Evolutionary conservation across 2,888 invertebrate species (phyloP).

Genomic region (Catocala fraxini): DNA sequence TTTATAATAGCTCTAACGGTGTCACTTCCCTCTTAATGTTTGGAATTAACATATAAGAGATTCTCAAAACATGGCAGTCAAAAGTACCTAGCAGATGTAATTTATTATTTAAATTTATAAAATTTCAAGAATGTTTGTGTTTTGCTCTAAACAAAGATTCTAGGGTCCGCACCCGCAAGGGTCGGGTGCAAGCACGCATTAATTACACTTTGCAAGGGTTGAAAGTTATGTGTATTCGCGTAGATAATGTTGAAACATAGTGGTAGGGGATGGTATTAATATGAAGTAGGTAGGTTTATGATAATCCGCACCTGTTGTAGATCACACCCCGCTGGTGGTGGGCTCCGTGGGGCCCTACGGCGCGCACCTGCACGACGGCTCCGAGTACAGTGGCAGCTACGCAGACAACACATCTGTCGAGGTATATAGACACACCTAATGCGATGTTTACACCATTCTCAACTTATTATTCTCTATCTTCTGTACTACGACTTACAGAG

Average conservation of each 20-base stretch:
- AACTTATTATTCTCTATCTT: too few relatives aligned
- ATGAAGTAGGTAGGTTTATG: constrained; percentile 30
- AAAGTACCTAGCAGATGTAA: constrained; percentile 34
- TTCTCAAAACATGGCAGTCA: constrained; percentile 29
- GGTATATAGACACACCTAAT: constrained; percentile 60
- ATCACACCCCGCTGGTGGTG: constrained; percentile 89
- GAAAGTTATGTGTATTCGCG: constrained; percentile 57
- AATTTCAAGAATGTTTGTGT: constrained; percentile 77
- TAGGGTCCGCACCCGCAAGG: constrained; percentile 68
- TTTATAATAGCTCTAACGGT: constrained; percentile 16
- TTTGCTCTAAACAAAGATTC: constrained; percentile 74
- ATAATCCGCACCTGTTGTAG: constrained; percentile 44
- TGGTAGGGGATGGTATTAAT: constrained; percentile 34
- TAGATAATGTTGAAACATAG: constrained; percentile 55
- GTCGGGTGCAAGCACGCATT: constrained; percentile 84
- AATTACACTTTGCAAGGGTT: constrained; percentile 80
- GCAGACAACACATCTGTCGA: constrained; percentile 89
- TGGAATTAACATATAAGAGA: constrained; percentile 20
- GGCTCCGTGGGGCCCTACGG: constrained; percentile 98
- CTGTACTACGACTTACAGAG: too few relatives aligned
- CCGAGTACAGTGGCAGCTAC: constrained; percentile 97
- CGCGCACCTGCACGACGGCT: constrained; percentile 95
- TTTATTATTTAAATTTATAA: constrained; percentile 55
- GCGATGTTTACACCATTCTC: too few relatives aligned
- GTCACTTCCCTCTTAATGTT: constrained; percentile 8